Evolutionary conservation across 2,888 invertebrate genomes (phyloP), one percentile per base, ranked within the genome.

Genomic region (Platycnemis pennipes): DNA sequence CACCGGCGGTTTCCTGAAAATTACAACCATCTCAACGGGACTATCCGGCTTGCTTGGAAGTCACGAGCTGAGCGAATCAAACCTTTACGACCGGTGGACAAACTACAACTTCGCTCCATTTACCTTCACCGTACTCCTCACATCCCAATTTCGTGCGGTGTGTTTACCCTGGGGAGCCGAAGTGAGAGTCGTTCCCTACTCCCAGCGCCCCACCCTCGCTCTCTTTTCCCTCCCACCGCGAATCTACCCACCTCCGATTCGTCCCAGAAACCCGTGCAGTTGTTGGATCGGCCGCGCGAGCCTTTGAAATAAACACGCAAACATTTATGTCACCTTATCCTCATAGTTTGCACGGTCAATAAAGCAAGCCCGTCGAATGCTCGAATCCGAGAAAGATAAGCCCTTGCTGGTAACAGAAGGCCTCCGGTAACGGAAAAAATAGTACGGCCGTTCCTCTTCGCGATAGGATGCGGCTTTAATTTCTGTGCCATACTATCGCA

Each of bases 271-370:
- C 2, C 77, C 3, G 16, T 5, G 37, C 77, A 26, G 37, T 13
- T 77, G 77, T 37, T 77, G 77, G 2, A 77, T 77, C n/a, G 11
- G 77, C 37, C 77, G 37, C 69, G 69, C 69, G 69, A 69, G 69
- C 77, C 37, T 77, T 77, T 46, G 87, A 87, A 87, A 87, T 46
- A 45, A 87, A 45, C 87, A 87, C n/a, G 87, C 87, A 87, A 87
- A 87, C 45, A 87, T 46, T 44, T 46, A 8, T n/a, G 46, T 87
- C 87, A 87, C 45, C 22, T 46, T 46, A 19, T 7, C n/a, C 45
- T 87, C 87, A 4, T 45, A 46, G 87, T 87, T 87, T 87, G 46
- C 45, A 87, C 87, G 46, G 87, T 45, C 87, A 45, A 45, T 26
- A 46, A n/a, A 46, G 45, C 22, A 46, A 46, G 11, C 87, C 13